These are phyloP conservation scores for Tetragnatha montana DNA, from an alignment of 2,888 invertebrate species.

Conservation along the genomic window DNA sequence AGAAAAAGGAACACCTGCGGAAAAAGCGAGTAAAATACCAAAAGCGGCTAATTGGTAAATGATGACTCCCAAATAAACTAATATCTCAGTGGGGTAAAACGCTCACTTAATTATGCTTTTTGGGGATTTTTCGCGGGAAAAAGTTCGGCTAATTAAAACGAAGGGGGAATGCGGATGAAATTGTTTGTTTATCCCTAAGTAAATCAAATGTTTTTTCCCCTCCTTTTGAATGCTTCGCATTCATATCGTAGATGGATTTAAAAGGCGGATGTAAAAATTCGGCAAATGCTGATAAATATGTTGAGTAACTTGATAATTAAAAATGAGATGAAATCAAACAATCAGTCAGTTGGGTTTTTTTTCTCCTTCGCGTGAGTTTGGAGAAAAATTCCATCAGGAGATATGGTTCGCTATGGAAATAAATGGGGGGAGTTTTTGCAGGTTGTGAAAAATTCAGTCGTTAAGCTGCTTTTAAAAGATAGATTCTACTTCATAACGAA, in stretches of 20 bases:
- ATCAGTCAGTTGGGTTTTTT: not conserved
- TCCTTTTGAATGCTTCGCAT: not conserved
- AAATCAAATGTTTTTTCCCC: not conserved
- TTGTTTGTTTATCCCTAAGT: slow-evolving; percentile 19
- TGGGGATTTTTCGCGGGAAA: slow-evolving; percentile 8
- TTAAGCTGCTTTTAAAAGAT: not conserved
- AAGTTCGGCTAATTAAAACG: slow-evolving; percentile 26
- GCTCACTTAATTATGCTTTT: slow-evolving; percentile 58
- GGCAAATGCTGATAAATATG: not conserved
- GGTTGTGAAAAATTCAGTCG: not conserved
- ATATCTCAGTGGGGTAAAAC: slow-evolving; percentile 45
- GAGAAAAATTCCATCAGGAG: not conserved
- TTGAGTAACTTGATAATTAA: not conserved
- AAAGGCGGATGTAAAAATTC: not conserved
- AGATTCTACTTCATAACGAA: not conserved
- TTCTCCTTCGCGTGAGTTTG: not conserved
- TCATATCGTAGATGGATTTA: not conserved
- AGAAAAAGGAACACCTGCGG: not conserved
- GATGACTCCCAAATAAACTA: slow-evolving; percentile 57
- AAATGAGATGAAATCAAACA: not conserved
- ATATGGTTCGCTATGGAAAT: not conserved
- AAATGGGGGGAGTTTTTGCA: not conserved
- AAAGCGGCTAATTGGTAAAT: slow-evolving; percentile 65
- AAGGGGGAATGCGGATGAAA: slow-evolving; percentile 14
- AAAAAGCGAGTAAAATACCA: slow-evolving; percentile 64